Evolutionary conservation across 2,113 vertebrate genomes (phyloP).

Genomic region (Helogale parvula): DNA sequence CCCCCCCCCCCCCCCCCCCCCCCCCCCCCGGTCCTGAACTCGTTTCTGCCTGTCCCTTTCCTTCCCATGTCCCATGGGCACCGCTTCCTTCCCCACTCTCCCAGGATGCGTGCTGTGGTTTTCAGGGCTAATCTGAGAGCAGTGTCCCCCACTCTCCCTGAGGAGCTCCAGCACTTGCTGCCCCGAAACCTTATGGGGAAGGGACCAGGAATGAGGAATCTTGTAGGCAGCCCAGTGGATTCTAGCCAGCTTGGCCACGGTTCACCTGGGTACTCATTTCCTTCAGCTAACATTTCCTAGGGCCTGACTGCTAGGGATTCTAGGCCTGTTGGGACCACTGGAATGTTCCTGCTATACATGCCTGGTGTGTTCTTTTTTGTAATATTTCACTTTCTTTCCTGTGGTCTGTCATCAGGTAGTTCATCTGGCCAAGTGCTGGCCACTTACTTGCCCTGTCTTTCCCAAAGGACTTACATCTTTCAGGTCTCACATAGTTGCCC

Average conservation of each 20-base stretch:
- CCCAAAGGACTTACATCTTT: slow-evolving; percentile 52
- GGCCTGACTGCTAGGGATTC: not conserved
- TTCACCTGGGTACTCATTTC: not conserved
- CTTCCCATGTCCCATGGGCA: not conserved
- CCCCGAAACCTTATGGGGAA: not conserved
- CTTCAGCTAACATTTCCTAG: not conserved
- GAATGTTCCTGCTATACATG: not conserved
- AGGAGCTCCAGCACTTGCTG: not conserved
- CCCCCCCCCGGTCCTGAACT: not conserved
- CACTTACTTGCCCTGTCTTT: not conserved
- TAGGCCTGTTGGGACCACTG: not conserved
- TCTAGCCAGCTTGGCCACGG: not conserved
- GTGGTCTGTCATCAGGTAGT: not conserved
- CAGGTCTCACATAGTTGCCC: slow-evolving; percentile 19
- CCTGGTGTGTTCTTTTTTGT: not conserved
- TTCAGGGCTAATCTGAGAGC: not conserved
- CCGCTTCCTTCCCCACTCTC: not conserved
- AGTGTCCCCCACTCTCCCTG: not conserved
- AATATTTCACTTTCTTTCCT: not conserved
- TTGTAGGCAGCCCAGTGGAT: not conserved
- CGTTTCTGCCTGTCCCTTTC: not conserved
- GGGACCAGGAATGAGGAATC: not conserved
- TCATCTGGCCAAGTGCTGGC: not conserved
- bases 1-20: too few relatives aligned
- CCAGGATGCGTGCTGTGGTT: not conserved